Evolutionary conservation across 1,140 invertebrate genomes (phyloP), one percentile per base, ranked within the genome.

Genomic region (Arctopsyche grandis): DNA sequence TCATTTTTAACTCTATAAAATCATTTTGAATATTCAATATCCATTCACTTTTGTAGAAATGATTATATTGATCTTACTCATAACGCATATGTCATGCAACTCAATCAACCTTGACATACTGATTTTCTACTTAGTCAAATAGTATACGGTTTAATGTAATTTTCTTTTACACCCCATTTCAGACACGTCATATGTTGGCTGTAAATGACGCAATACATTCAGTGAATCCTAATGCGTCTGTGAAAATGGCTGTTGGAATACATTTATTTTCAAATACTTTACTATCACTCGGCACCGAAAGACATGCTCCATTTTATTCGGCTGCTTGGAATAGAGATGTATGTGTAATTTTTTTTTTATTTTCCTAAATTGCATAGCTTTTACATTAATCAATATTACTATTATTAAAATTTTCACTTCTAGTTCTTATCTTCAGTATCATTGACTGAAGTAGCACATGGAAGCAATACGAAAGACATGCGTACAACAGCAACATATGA

Each of bases 401-500:
- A 14, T 52, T 14, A 52, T 52, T 14, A 52, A 1, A 52, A 52
- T 52, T 66, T 24, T 21, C 74, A 78, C 77, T 69, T 78, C 81
- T 81, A 93, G 91, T 90, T 93, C 24, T 88, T 93, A 69, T 94
- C 95, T 0, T 96, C 94, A 85, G 94, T 98, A 86, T 94, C 95
- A 0, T 86, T 99, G 70, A 99, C 98, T 14, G 98, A 99, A 89
- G 90, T 99, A 26, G 91, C 94, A 52, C 97, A 99, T 89, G 98
- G 98, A 0, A 97, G 95, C 58, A 98, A 99, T 86, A 96, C 96
- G 1, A 96, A 95, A 84, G 93, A 92, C 48, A 94, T 99, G 90
- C 91, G 94, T 81, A 99, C 98, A 0, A 96, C 92, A 21, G 97
- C 97, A 1, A 96, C 92, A 0, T 99, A 95, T 86, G 95, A 98